Evolutionary conservation across 2,797 vertebrate species (phyloP).

Genomic region (Pogoniulus pusillus): DNA sequence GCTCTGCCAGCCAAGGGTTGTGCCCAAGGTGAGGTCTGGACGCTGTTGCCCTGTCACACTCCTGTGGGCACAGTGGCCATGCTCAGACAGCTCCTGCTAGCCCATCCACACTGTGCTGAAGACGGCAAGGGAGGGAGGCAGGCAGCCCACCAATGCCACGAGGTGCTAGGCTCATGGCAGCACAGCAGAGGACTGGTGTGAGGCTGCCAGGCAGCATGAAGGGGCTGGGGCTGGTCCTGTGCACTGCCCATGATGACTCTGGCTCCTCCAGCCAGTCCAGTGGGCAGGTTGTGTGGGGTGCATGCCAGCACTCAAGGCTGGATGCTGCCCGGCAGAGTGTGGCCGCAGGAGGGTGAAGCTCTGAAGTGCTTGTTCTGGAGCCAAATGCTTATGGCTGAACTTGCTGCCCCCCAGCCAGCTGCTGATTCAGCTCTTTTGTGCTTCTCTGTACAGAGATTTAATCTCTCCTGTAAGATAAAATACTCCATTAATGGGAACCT

Average conservation of each 20-base stretch:
- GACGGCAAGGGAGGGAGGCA: rapidly evolving
- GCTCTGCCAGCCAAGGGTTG: not conserved
- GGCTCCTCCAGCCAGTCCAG: rapidly evolving
- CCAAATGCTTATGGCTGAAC: not conserved
- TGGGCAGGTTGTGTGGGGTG: not conserved
- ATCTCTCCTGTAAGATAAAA: not conserved
- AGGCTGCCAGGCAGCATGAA: not conserved
- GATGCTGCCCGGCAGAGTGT: not conserved
- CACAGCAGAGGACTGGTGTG: rapidly evolving
- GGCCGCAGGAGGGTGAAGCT: not conserved
- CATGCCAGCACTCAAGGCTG: rapidly evolving
- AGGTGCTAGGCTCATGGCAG: not conserved
- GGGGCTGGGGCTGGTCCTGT: not conserved
- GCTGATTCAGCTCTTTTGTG: slow-evolving; percentile 23
- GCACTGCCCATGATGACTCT: rapidly evolving
- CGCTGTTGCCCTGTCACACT: not conserved
- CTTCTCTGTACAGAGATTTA: not conserved
- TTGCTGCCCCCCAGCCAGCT: not conserved
- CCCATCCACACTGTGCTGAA: rapidly evolving
- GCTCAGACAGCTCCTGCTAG: not conserved
- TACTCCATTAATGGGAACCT: not conserved
- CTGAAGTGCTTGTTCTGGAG: not conserved
- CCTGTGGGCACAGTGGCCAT: rapidly evolving
- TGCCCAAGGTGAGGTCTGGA: rapidly evolving
- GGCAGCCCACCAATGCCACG: rapidly evolving